Evolutionary conservation across 2,113 vertebrate species (phyloP), one percentile per base, ranked within the genome.

Genomic region (Meriones unguiculatus): DNA sequence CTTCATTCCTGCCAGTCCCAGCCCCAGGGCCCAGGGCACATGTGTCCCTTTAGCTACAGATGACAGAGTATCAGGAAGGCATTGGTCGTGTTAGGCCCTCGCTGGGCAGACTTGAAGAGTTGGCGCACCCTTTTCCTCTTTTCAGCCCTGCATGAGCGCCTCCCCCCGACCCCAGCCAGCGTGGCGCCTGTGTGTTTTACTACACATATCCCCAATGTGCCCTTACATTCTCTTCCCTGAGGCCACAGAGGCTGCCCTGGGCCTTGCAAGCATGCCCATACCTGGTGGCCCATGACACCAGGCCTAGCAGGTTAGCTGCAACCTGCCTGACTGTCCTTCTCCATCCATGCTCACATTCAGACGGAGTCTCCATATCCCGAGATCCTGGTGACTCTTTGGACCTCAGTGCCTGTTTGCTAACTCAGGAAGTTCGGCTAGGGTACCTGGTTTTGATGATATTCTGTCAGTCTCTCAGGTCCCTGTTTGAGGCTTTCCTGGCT

Each of bases 401-500:
- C 1, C 25, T 41, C 6, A 5, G 30, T 32, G 2, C 13, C 54
- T 59, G 9, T 22, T 76, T 54, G 54, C 15, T 22, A 25, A 3
- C 22, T 0, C 0, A 57, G 1, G 18, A 62, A 20, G 15, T 1
- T 1, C 17, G 41, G 4, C 17, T 1, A 0, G 25, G 41, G 72
- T 15, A 32, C 54, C 3, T 7, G 20, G 17, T 7, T 38, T 64
- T 62, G 38, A 85, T n/a, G 12, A 4, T 7, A n/a, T 15, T 35
- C 41, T 30, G 18, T 8, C 54, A n/a, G 32, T 2, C 3, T 59
- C 67, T 28, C 22, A 30, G 65, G 38, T 4, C 1, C 3, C 6
- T 38, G 24, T 3, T 0, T 2, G 65, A 62, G 9, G 15, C n/a
- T 73, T 13, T 78, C 20, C 62, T 22, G 11, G 7, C 12, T 50